phyloP scores from a whole-genome alignment of 2,888 invertebrate species.

The Aelia acuminata region DNA sequence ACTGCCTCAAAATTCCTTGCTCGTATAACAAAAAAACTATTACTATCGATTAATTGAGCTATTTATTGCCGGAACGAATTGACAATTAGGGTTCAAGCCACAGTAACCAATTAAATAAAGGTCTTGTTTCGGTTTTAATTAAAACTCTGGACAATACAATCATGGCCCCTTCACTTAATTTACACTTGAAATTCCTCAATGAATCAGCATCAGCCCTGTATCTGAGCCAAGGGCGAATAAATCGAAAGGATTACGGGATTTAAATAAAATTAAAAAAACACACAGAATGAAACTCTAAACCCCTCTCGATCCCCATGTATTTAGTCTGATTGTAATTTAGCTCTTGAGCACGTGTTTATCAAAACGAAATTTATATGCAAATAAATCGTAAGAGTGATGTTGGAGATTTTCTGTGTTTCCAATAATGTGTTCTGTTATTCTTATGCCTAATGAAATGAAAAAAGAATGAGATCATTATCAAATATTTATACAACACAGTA shows the following conservation, averaged over 20 bases:
- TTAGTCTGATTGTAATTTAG: neutral
- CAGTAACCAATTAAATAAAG: slow-evolving; percentile 29
- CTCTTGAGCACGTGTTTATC: neutral
- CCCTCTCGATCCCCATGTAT: neutral
- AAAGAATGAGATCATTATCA: too few species aligned
- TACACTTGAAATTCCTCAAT: slow-evolving; percentile 21
- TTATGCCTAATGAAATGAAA: too few species aligned
- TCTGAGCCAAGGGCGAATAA: neutral
- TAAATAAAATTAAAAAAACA: too few species aligned
- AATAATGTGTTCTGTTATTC: too few species aligned
- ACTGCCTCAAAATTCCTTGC: too few species aligned
- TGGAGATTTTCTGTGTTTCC: too few species aligned
- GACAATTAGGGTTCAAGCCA: neutral
- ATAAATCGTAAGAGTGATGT: too few species aligned
- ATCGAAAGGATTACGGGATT: neutral
- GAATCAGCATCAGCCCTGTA: neutral
- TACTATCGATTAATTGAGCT: neutral
- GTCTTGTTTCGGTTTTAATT: slow-evolving; percentile 13
- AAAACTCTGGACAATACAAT: neutral
- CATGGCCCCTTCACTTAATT: neutral
- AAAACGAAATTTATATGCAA: neutral
- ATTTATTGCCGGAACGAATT: neutral
- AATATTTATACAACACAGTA: too few species aligned
- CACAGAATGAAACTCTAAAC: neutral
- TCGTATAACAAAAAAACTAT: neutral